phyloP scores from a whole-genome alignment of 2,888 invertebrate species.

The Pachydiplax longipennis region DNA sequence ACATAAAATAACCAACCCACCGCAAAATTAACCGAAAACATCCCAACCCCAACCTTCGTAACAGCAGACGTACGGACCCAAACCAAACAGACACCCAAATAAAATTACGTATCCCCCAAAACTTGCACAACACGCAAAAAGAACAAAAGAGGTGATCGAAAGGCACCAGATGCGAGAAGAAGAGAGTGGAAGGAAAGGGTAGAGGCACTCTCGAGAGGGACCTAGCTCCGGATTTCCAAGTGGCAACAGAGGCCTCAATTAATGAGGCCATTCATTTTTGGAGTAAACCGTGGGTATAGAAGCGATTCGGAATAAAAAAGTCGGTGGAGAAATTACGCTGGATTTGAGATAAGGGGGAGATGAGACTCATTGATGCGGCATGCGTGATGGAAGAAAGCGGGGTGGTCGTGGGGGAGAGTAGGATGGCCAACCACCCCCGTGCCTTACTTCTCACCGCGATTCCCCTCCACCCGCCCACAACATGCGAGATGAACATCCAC shows the following conservation, averaged over 20 bases:
- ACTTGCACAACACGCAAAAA: too few species aligned
- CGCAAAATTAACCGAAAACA: neutral
- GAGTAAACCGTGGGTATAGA: conserved; percentile 13
- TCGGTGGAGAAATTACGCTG: neutral
- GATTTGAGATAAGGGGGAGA: neutral
- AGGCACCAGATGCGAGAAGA: neutral
- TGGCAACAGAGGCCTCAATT: neutral
- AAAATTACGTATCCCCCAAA: too few species aligned
- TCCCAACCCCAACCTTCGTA: neutral
- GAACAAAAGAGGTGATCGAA: neutral
- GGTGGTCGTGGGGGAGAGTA: neutral
- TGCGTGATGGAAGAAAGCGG: neutral
- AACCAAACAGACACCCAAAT: neutral
- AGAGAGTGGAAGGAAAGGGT: neutral
- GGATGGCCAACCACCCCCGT: neutral
- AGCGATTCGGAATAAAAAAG: neutral
- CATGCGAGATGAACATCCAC: neutral
- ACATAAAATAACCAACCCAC: neutral
- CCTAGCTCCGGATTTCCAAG: neutral
- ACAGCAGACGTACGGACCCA: neutral
- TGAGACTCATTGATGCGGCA: neutral
- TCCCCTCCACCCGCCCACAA: neutral
- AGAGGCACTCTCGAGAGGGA: neutral
- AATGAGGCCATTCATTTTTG: conserved; percentile 7
- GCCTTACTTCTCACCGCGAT: conserved; percentile 28